Percentiles rank a stretch among this genome's conserved stretches.
These are phyloP conservation scores for Cariama cristata DNA, from an alignment of 2,113 vertebrate species.

Conservation along the genomic window DNA sequence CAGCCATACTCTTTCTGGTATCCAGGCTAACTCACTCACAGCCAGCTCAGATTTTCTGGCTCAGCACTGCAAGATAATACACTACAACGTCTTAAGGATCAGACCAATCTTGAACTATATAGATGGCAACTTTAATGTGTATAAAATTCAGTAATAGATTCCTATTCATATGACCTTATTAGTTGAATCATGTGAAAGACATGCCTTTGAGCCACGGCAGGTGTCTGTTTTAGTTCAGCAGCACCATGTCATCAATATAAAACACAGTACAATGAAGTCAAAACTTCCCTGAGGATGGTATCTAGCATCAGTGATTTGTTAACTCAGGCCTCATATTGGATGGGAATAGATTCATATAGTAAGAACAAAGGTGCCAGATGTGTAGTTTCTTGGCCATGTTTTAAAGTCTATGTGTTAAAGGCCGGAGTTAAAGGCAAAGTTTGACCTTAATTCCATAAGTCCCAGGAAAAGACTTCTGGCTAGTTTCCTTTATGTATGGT, in stretches of 20 bases:
- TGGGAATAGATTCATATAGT: background rate
- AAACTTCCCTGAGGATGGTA: constrained; percentile 13
- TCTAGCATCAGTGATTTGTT: background rate
- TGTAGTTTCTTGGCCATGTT: background rate
- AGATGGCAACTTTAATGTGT: background rate
- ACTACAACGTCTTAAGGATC: background rate
- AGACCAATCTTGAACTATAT: background rate
- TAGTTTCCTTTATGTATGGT: background rate
- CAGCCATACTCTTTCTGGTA: background rate
- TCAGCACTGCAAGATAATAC: background rate
- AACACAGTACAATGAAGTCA: background rate
- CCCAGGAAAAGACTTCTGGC: background rate
- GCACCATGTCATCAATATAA: background rate
- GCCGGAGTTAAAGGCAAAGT: background rate
- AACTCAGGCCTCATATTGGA: background rate
- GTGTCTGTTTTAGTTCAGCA: constrained; percentile 10
- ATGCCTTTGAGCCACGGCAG: background rate
- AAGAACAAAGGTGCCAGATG: background rate
- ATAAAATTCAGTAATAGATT: constrained; percentile 31
- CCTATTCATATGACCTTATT: constrained; percentile 4
- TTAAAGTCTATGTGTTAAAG: background rate
- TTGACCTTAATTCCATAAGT: background rate
- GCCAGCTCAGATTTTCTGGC: background rate
- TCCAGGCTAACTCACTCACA: background rate
- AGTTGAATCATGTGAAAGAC: background rate